phyloP scores from a whole-genome alignment of 1,140 invertebrate genomes.

The Antheraea mylitta region DNA sequence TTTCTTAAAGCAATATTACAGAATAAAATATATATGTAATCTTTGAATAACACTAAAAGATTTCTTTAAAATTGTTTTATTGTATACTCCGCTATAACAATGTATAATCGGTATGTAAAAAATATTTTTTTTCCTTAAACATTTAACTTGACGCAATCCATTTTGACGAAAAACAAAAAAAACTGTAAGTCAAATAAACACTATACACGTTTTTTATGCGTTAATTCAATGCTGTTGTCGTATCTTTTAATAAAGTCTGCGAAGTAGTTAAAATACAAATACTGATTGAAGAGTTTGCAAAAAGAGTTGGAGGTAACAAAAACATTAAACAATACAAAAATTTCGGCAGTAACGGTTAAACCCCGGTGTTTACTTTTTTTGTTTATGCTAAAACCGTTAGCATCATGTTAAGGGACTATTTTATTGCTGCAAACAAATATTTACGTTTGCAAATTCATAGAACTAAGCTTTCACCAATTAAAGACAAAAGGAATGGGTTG shows the following conservation, averaged over 20 bases:
- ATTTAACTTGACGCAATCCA: background rate
- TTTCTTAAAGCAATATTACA: no score
- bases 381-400: constrained; percentile 21
- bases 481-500: constrained; percentile 12
- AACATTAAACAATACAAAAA: constrained; percentile 31
- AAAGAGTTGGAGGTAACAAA: constrained; percentile 59
- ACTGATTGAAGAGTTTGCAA: constrained; percentile 31
- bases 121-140: background rate
- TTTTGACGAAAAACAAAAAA: background rate
- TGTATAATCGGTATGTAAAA: background rate
- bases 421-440: constrained; percentile 45
- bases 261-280: background rate
- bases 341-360: background rate
- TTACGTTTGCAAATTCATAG: constrained; percentile 14
- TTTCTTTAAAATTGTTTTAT: background rate
- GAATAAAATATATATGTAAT: no score
- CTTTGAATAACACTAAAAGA: no score
- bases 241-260: no score
- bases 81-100: background rate
- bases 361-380: background rate
- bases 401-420: constrained; percentile 34
- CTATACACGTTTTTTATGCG: no score
- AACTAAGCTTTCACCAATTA: constrained; percentile 27
- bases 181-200: background rate
- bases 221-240: no score